Evolutionary conservation across 2,888 invertebrate species (phyloP).

Genomic region (Diarsia dahlii): DNA sequence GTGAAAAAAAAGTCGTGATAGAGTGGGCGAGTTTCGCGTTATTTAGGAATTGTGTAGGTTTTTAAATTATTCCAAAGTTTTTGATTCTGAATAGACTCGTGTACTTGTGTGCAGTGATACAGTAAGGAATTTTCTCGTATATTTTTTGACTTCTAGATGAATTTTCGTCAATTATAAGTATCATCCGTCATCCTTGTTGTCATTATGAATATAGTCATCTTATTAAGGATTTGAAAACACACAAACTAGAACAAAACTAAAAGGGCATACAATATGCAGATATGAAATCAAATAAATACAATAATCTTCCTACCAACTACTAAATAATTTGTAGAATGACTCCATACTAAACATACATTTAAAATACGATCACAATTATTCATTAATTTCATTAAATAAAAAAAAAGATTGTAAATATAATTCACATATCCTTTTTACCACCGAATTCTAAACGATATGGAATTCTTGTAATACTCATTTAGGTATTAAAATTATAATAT

Average conservation of each 20-base stretch:
- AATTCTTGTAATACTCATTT: constrained; percentile 83
- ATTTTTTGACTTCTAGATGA: constrained; percentile 64
- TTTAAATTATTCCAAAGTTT: constrained; percentile 39
- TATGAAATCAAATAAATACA: neutral
- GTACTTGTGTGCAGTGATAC: constrained; percentile 61
- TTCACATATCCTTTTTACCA: constrained; percentile 83
- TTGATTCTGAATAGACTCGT: constrained; percentile 53
- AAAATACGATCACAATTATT: constrained; percentile 19
- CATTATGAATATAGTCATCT: neutral
- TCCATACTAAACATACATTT: neutral
- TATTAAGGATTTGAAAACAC: neutral
- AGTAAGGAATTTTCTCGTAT: constrained; percentile 64
- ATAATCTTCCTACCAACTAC: neutral
- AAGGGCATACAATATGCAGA: neutral
- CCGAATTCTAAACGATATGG: constrained; percentile 79
- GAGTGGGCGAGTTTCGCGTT: constrained; percentile 49
- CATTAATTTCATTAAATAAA: constrained; percentile 21
- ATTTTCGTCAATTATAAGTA: constrained; percentile 54
- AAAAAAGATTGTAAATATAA: constrained; percentile 63
- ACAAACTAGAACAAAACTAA: neutral
- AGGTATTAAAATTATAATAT: constrained; percentile 60
- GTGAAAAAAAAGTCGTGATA: constrained; percentile 45
- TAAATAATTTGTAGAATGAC: constrained; percentile 25
- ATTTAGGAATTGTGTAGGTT: constrained; percentile 64
- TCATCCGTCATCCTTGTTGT: constrained; percentile 16